Evolutionary conservation across 2,888 invertebrate species (phyloP).

Genomic region (Julus scandinavius): DNA sequence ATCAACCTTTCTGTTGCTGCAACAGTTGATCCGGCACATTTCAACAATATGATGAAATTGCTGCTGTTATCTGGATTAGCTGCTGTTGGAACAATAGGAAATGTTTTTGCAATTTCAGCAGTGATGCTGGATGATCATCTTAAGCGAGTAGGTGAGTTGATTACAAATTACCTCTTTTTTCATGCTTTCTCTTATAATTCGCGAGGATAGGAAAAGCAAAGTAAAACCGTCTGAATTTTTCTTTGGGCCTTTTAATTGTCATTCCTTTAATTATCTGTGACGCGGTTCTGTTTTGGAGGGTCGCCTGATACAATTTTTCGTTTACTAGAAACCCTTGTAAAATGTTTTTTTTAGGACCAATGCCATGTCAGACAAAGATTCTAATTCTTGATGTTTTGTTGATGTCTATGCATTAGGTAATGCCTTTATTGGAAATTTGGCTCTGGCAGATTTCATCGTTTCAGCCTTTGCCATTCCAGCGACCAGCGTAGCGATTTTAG

Average conservation of each 20-base stretch:
- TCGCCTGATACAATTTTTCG: too few species aligned
- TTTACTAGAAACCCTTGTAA: too few species aligned
- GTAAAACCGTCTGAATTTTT: too few species aligned
- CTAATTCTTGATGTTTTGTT: not conserved
- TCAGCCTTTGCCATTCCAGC: constrained; percentile 77
- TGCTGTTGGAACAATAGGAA: constrained; percentile 77
- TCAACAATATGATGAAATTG: constrained; percentile 64
- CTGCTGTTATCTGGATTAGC: constrained; percentile 74
- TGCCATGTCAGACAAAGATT: not conserved
- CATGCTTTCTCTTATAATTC: too few species aligned
- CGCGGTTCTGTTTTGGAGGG: too few species aligned
- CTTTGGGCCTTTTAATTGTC: too few species aligned
- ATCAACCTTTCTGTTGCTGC: constrained; percentile 15
- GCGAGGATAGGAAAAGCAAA: too few species aligned
- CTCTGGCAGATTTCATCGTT: constrained; percentile 77
- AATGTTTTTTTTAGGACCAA: too few species aligned
- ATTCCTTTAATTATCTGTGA: too few species aligned
- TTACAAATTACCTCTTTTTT: not conserved
- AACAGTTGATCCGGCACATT: constrained; percentile 49
- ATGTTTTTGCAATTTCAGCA: constrained; percentile 80
- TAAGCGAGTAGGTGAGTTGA: constrained; percentile 72
- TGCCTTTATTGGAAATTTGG: constrained; percentile 77
- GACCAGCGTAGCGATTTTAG: constrained; percentile 76
- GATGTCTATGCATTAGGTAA: constrained; percentile 70
- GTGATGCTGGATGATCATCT: constrained; percentile 78